Conservation (phyloP, 2,888 invertebrate species). For the Dromius quadrimaculatus region DNA sequence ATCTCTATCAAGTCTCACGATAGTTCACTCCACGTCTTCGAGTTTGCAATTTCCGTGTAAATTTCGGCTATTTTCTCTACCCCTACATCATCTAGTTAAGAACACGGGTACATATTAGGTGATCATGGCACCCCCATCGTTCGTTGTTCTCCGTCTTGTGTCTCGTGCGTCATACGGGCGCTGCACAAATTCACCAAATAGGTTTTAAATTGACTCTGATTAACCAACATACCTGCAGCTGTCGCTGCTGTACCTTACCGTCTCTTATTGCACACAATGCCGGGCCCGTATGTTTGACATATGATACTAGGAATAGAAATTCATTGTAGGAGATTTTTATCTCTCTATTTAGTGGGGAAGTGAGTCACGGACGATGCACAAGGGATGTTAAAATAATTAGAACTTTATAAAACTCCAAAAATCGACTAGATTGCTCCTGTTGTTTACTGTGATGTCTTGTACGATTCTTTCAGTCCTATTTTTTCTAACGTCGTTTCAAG, state of each 20-base stretch:
- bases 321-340: constrained; percentile 12
- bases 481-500: too few species aligned
- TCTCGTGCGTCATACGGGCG: constrained; percentile 42
- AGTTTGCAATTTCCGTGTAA: not conserved
- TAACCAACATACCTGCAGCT: constrained; percentile 67
- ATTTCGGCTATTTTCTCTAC: constrained; percentile 2
- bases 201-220: constrained; percentile 67
- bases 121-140: constrained; percentile 40
- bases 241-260: constrained; percentile 56
- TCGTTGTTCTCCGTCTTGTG: constrained; percentile 14
- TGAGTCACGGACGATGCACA: too few species aligned
- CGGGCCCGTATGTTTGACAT: constrained; percentile 38
- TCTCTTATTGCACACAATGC: constrained; percentile 31
- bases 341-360: constrained; percentile 21
- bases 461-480: too few species aligned
- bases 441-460: too few species aligned
- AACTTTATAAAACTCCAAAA: too few species aligned
- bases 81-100: constrained; percentile 11
- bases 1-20: constrained; percentile 15
- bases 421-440: too few species aligned
- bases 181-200: constrained; percentile 58
- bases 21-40: too few species aligned
- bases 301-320: constrained; percentile 4
- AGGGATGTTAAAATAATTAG: too few species aligned
- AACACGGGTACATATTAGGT: constrained; percentile 31